Evolutionary conservation across 2,888 invertebrate genomes (phyloP), one percentile per base, ranked within the genome.

Genomic region (Boloria selene): DNA sequence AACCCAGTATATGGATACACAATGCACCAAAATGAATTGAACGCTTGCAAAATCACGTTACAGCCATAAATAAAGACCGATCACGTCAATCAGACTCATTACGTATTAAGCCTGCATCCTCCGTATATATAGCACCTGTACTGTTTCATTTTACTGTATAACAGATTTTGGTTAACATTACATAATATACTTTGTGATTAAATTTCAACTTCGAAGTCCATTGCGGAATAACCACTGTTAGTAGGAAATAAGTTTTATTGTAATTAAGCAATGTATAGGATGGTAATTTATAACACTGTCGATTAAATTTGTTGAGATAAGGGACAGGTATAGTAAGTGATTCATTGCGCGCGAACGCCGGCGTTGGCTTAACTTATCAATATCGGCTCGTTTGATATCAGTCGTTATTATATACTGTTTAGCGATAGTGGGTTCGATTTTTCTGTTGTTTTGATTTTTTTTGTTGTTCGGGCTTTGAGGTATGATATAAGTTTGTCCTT

Each of bases 321-420:
- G 45, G 53, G 67, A 54, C 82, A 84, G 85, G 85, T 86, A 86
- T 82, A 83, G 81, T 79, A 74, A 73, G 81, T 84, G 85, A 87
- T 86, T 83, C 84, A 86, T 82, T 74, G 80, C 76, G 76, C 75
- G 77, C 75, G 77, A 77, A 77, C 79, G 78, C 74, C 75, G 78
- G 74, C 74, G 74, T 70, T 76, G 74, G 78, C 79, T 79, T 79
- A 73, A 77, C 80, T 81, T 85, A 85, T 87, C 86, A 85, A 86
- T 87, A 87, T 86, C 81, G 81, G 82, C 77, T 80, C 79, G 81
- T 82, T 81, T 83, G 82, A 83, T 84, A 82, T 79, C 72, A 69
- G 65, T 68, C 68, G 68, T 70, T 75, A 74, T 74, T 73, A 73
- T 73, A 70, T 65, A 54, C 58, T 18, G 18, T 18, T 44, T 56